phyloP scores from a whole-genome alignment of 1,140 invertebrate species.

The Hylaeus anthracinus region DNA sequence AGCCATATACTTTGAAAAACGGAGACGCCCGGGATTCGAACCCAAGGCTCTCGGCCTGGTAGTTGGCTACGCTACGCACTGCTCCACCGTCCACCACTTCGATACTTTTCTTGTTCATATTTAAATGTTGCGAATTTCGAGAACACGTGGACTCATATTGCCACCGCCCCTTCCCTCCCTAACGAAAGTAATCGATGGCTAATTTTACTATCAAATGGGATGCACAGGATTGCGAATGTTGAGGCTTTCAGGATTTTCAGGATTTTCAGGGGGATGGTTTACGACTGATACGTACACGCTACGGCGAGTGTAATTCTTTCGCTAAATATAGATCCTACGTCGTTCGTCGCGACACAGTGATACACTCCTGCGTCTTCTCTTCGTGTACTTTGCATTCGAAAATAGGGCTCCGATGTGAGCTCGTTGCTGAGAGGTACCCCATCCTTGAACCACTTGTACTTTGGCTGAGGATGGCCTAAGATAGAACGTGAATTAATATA shows the following conservation, averaged over 20 bases:
- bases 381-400: slow-evolving; percentile 89
- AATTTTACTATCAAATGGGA: too few species aligned
- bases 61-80: too few species aligned
- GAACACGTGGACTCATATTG: too few species aligned
- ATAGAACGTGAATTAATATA: not conserved
- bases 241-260: not conserved
- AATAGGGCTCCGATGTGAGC: slow-evolving; percentile 87
- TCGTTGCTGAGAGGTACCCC: slow-evolving; percentile 87
- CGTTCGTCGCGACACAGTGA: slow-evolving; percentile 94
- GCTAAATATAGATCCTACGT: slow-evolving; percentile 94
- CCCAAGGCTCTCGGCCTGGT: too few species aligned
- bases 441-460: slow-evolving; percentile 95
- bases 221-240: not conserved
- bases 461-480: slow-evolving; percentile 91
- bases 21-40: too few species aligned
- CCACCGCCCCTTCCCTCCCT: too few species aligned
- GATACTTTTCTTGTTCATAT: too few species aligned
- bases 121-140: too few species aligned
- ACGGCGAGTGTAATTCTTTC: slow-evolving; percentile 92
- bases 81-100: too few species aligned
- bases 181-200: too few species aligned
- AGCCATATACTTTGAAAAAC: too few species aligned
- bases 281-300: slow-evolving; percentile 85
- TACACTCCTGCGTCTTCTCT: slow-evolving; percentile 92
- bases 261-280: too few species aligned